phyloP scores from a whole-genome alignment of 2,113 vertebrate genomes.

The Cebidichthys violaceus region DNA sequence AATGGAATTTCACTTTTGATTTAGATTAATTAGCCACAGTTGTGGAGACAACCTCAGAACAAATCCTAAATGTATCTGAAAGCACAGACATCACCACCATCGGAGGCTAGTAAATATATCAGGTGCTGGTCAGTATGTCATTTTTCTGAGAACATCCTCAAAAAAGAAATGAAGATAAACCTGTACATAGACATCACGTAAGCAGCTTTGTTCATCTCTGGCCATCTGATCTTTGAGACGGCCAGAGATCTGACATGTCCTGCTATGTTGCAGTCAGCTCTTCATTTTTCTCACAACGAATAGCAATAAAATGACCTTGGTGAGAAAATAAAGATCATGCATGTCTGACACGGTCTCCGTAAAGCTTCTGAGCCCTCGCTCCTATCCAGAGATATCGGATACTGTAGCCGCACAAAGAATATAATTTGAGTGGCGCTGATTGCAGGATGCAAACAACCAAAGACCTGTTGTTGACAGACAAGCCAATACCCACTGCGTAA shows the following conservation, averaged over 20 bases:
- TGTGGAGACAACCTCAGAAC: not conserved
- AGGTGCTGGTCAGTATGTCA: conserved; percentile 19
- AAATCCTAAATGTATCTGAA: not conserved
- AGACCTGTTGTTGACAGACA: conserved; percentile 80
- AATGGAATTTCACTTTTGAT: conserved; percentile 46
- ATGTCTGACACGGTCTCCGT: conserved; percentile 47
- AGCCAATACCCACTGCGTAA: conserved; percentile 81
- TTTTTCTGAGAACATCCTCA: conserved; percentile 20
- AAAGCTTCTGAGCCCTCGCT: conserved; percentile 48
- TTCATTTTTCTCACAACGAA: conserved; percentile 47
- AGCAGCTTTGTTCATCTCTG: conserved; percentile 15
- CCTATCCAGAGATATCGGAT: conserved; percentile 3
- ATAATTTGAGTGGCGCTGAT: conserved; percentile 31
- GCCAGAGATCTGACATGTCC: not conserved
- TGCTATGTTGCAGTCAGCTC: conserved; percentile 37
- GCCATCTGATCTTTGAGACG: conserved; percentile 11
- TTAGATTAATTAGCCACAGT: conserved; percentile 25
- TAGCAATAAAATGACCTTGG: conserved; percentile 81
- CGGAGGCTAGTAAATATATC: conserved; percentile 29
- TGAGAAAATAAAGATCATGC: conserved; percentile 70
- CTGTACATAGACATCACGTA: conserved; percentile 2
- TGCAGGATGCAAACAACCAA: conserved; percentile 59
- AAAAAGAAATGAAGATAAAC: conserved; percentile 19
- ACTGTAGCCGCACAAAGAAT: conserved; percentile 10
- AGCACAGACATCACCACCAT: not conserved